Evolutionary conservation across 2,888 invertebrate species (phyloP).

Genomic region (Argyresthia goedartella): DNA sequence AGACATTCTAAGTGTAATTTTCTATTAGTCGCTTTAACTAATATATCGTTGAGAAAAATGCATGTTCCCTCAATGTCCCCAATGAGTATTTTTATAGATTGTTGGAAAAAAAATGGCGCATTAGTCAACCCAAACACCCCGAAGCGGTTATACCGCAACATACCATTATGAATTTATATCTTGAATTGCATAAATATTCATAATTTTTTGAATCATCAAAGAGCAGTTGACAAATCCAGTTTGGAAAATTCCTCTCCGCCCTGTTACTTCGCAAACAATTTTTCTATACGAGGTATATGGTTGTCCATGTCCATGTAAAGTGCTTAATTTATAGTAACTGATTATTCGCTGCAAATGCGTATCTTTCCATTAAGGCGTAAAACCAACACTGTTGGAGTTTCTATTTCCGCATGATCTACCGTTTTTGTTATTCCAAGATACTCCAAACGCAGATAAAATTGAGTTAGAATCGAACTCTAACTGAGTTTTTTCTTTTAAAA

Average conservation of each 20-base stretch:
- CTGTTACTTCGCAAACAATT: not conserved
- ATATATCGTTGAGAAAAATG: constrained; percentile 9
- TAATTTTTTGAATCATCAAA: not conserved
- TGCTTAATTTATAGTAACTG: not conserved
- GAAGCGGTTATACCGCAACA: constrained; percentile 15
- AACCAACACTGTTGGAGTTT: not conserved
- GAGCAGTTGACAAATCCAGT: not conserved
- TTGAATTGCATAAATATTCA: too few relatives aligned
- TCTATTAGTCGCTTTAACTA: constrained; percentile 2
- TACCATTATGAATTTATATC: constrained; percentile 17
- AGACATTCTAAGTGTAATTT: constrained; percentile 4
- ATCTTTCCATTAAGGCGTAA: not conserved
- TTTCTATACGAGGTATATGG: not conserved
- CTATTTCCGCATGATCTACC: not conserved
- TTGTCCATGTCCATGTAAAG: not conserved
- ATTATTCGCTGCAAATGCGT: not conserved
- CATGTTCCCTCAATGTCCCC: constrained; percentile 7
- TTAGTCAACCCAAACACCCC: constrained; percentile 18
- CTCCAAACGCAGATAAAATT: too few relatives aligned
- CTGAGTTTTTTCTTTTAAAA: not conserved
- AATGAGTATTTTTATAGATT: constrained; percentile 16
- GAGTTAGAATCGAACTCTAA: not conserved
- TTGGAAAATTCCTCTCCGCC: not conserved
- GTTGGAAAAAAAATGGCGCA: constrained; percentile 22
- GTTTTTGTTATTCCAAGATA: not conserved